Evolutionary conservation across 2,797 vertebrate species (phyloP).

Genomic region (Scolopax rusticola): DNA sequence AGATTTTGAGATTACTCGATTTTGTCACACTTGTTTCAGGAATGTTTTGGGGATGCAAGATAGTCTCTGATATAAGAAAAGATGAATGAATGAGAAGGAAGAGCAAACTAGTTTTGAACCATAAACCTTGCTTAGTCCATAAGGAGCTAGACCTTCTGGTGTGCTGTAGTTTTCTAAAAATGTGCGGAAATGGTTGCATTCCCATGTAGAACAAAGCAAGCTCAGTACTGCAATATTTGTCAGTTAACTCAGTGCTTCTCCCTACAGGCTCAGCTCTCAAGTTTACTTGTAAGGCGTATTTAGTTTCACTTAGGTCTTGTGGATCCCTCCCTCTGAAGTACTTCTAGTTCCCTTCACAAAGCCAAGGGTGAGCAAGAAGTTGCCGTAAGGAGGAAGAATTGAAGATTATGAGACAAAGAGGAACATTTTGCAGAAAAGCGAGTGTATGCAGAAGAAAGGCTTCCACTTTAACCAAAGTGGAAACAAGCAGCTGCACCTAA

Average conservation of each 20-base stretch:
- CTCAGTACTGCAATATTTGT: background rate
- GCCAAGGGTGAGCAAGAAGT: background rate
- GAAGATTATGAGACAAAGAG: constrained; percentile 43
- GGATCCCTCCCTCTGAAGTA: background rate
- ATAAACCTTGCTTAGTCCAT: background rate
- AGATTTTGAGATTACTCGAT: background rate
- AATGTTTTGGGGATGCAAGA: background rate
- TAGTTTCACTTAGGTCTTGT: background rate
- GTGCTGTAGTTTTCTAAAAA: background rate
- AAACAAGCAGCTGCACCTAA: constrained; percentile 54
- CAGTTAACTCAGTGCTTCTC: background rate
- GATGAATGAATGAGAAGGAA: background rate
- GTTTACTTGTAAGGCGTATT: background rate
- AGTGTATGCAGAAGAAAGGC: constrained; percentile 24
- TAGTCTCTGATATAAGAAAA: background rate
- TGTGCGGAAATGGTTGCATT: background rate
- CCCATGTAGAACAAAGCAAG: background rate
- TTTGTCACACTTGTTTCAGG: background rate
- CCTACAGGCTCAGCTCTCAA: background rate
- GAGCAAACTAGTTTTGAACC: background rate
- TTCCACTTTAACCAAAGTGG: constrained; percentile 57
- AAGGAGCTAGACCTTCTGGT: background rate
- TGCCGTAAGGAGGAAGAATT: constrained; percentile 36
- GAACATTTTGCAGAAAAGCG: constrained; percentile 45
- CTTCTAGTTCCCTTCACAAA: constrained; percentile 45